A percentile compares a stretch with the other conserved stretches of the same genome.
These are phyloP conservation scores for Calliphora vomitoria DNA, from an alignment of 2,888 invertebrate species.

Conservation along the genomic window DNA sequence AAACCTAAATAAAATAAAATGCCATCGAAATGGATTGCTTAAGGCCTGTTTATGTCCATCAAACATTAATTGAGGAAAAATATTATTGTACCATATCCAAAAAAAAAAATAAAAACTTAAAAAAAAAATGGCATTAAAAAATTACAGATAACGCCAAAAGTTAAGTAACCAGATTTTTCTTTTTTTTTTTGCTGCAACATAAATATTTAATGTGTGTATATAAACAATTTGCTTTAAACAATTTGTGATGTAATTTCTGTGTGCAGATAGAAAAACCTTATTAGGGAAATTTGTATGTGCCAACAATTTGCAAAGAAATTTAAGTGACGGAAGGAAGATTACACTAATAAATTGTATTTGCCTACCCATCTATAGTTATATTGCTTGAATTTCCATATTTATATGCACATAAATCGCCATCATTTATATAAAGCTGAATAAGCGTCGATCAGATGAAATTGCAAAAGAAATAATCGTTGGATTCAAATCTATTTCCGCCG, in stretches of 20 bases:
- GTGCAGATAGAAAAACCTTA: neutral
- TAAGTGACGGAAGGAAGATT: neutral
- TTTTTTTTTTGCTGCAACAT: neutral
- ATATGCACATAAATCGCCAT: too few relatives aligned
- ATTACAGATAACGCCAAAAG: constrained; percentile 26
- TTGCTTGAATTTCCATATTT: too few relatives aligned
- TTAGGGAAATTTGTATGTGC: neutral
- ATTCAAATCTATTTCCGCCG: too few relatives aligned
- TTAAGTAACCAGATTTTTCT: constrained; percentile 36
- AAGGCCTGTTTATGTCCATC: constrained; percentile 72
- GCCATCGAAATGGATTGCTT: constrained; percentile 57
- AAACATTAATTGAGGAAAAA: constrained; percentile 51
- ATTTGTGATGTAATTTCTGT: constrained; percentile 29
- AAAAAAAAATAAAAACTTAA: constrained; percentile 1
- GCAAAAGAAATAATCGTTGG: too few relatives aligned
- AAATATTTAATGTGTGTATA: neutral
- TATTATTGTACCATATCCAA: constrained; percentile 39
- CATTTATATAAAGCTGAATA: too few relatives aligned
- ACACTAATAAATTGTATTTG: too few relatives aligned
- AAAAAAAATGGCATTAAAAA: constrained; percentile 11
- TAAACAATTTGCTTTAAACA: constrained; percentile 43
- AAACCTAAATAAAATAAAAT: constrained; percentile 66
- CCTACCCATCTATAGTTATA: too few relatives aligned
- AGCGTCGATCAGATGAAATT: too few relatives aligned
- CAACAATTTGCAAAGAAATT: neutral